Evolutionary conservation across 2,888 invertebrate genomes (phyloP).

Genomic region (Drosophila prostipennis): DNA sequence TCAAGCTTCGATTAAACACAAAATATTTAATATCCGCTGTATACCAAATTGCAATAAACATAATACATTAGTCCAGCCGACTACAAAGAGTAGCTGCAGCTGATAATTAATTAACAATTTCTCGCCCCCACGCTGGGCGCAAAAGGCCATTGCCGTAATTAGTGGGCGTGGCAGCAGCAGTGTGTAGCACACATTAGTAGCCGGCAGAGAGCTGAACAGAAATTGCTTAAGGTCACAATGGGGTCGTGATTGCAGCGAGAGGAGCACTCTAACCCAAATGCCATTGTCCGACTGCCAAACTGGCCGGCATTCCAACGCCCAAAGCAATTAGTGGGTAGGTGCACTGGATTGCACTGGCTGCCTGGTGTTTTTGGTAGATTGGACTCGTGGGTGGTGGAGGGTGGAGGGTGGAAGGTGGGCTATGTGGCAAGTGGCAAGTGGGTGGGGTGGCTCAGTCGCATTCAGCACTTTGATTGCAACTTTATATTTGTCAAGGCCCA

Average conservation of each 20-base stretch:
- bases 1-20: conserved; percentile 6
- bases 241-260: conserved; percentile 32
- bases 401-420: conserved; percentile 12
- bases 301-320: conserved; percentile 20
- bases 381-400: conserved; percentile 4
- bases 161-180: conserved; percentile 34
- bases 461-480: background rate
- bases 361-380: conserved; percentile 18
- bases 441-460: background rate
- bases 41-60: conserved; percentile 30
- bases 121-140: conserved; percentile 6
- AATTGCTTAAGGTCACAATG: conserved; percentile 43
- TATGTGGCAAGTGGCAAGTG: too few species aligned
- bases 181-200: conserved; percentile 22
- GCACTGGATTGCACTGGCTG: conserved; percentile 16
- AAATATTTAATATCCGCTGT: background rate
- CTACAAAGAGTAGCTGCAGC: conserved; percentile 6
- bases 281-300: conserved; percentile 30
- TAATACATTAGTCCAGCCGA: conserved; percentile 25
- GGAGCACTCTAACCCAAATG: conserved; percentile 16
- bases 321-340: conserved; percentile 47
- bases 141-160: conserved; percentile 38
- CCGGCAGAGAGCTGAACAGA: conserved; percentile 7
- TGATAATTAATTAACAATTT: conserved; percentile 37
- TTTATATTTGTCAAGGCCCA: background rate